These are phyloP conservation scores for Kryptolebias ocellatus DNA, from an alignment of 2,797 vertebrate species.

Conservation along the genomic window DNA sequence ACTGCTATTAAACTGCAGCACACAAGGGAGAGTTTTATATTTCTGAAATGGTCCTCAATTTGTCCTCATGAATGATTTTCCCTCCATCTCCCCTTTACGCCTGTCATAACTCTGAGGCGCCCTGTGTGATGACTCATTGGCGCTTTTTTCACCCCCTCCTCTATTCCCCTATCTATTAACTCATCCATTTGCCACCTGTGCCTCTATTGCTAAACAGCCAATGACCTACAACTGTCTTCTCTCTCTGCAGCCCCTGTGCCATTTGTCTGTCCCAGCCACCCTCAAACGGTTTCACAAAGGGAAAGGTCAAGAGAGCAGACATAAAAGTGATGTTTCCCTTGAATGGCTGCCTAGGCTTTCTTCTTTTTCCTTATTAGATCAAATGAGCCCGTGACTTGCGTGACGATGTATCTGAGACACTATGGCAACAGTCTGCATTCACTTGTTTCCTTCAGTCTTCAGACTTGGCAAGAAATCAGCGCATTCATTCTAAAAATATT, in stretches of 20 bases:
- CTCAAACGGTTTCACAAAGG: slow-evolving; percentile 26
- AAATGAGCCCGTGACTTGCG: slow-evolving; percentile 64
- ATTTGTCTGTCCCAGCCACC: slow-evolving; percentile 38
- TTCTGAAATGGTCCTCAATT: slow-evolving; percentile 56
- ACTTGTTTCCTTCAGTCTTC: slow-evolving; percentile 36
- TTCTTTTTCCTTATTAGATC: slow-evolving; percentile 57
- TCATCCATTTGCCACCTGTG: slow-evolving; percentile 60
- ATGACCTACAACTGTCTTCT: slow-evolving; percentile 40
- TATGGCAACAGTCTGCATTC: slow-evolving; percentile 25
- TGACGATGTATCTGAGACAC: slow-evolving; percentile 45
- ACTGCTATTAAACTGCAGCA: slow-evolving; percentile 36
- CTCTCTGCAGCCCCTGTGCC: slow-evolving; percentile 16
- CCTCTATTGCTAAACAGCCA: slow-evolving; percentile 48
- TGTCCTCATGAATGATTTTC: slow-evolving; percentile 61
- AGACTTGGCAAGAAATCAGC: slow-evolving; percentile 20
- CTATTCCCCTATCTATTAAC: slow-evolving; percentile 56
- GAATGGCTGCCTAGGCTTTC: slow-evolving; percentile 24
- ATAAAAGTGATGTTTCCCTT: slow-evolving; percentile 65
- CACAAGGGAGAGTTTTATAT: slow-evolving; percentile 52
- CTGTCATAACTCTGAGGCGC: slow-evolving; percentile 51
- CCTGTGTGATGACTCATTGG: slow-evolving; percentile 65
- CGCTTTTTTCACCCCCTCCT: slow-evolving; percentile 22
- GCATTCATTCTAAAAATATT: slow-evolving; percentile 27
- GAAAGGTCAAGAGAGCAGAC: slow-evolving; percentile 64
- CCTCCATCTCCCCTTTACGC: slow-evolving; percentile 40